Base-by-base conservation (phyloP, 1,140 invertebrate species). In the Acromyrmex heyeri region DNA sequence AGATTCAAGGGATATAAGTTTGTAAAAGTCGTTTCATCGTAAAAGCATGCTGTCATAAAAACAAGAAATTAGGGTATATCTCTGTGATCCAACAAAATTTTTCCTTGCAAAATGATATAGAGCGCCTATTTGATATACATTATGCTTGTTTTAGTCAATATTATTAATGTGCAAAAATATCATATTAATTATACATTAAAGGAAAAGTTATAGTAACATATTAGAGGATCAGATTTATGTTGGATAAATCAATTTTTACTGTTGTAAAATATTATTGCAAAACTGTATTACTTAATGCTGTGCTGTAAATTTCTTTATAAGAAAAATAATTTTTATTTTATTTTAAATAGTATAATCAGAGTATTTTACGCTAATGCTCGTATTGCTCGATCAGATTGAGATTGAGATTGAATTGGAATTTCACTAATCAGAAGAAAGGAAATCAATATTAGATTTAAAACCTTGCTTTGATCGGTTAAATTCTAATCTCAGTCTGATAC, bases 1-100 rank as follows among this genome's bases (percentile, higher is more conserved):
- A 30, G 16, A 7, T 27, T 72, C 38, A 6, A 72, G 34, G 34
- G 6, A 81, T 81, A 64, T 64, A 38, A 77, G 34, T 48, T 81
- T 50, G 50, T 27, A 50, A 30, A 57, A 69, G 18, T 57, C 6
- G 14, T 30, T 30, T 65, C 38, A 65, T 27, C n/a, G 2, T 10
- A 30, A 55, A 34, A 69, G 18, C 38, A 44, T 44, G 16, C 24
- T 16, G 16, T 12, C 38, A 30, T 81, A 55, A 38, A 57, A 67
- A 65, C 18, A 18, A 30, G n/a, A 62, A 7, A 69, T 78, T 10
- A 38, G 62, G 5, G 27, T 77, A 62, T 59, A 62, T 59, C 14
- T 34, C 10, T 10, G 1, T 44, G 21, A 24, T 6, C 53, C 4
- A 55, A 70, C 50, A 34, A 44, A 69, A 64, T 10, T 81, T 69